Percentiles rank a stretch among this genome's conserved stretches.
phyloP scores from a whole-genome alignment of 2,113 vertebrate species.

The Colinus virginianus region DNA sequence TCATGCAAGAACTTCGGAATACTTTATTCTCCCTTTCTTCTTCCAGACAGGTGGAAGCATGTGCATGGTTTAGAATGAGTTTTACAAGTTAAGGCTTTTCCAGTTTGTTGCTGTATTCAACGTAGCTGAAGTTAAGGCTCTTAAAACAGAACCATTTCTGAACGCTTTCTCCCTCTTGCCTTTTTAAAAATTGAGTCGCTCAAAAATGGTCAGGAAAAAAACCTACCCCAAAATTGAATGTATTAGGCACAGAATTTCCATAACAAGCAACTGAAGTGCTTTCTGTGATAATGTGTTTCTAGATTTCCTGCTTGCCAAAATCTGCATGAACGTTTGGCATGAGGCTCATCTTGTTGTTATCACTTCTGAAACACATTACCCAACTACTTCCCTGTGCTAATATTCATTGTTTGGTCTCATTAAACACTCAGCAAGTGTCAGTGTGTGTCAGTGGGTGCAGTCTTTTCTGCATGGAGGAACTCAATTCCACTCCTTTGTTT shows the following conservation, averaged over 20 bases:
- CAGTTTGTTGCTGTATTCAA: neutral
- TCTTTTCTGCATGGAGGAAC: too few species aligned
- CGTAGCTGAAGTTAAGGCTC: neutral
- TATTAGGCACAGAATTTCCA: constrained; percentile 50
- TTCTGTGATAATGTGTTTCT: constrained; percentile 27
- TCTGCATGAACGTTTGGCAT: too few species aligned
- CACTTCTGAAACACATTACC: too few species aligned
- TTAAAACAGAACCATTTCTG: neutral
- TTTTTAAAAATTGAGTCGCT: constrained; percentile 21
- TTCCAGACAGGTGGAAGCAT: neutral
- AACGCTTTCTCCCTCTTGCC: neutral
- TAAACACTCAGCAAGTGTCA: too few species aligned
- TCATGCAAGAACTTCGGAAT: neutral
- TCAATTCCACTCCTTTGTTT: too few species aligned
- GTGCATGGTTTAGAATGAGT: neutral
- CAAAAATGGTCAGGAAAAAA: neutral
- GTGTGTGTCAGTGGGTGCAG: too few species aligned
- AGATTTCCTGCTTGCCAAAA: neutral
- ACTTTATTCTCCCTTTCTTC: neutral
- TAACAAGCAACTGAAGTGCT: constrained; percentile 36
- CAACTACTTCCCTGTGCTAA: too few species aligned
- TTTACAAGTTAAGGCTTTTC: neutral
- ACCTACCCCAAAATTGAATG: neutral
- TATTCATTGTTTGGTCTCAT: too few species aligned
- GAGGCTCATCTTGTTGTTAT: too few species aligned